Evolutionary conservation across 2,888 invertebrate genomes (phyloP), one percentile per base, ranked within the genome.

Genomic region (Strigamia crassipes): DNA sequence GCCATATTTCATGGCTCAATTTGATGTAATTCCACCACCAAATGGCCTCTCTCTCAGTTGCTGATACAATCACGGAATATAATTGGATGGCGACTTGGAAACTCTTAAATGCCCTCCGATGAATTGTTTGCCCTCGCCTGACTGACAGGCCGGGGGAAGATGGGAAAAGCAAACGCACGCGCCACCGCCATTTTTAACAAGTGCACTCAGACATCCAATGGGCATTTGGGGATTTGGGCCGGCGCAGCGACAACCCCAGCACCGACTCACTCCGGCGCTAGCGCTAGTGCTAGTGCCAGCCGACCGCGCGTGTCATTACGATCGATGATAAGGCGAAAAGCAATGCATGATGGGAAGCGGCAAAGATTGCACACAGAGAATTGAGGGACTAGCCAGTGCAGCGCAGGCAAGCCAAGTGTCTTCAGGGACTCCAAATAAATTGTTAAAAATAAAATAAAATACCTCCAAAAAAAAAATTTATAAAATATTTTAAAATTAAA

Each of bases 61-160:
- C 82, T 82, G 83, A 83, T 83, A 83, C 83, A 83, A 83, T 83
- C 83, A 82, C 83, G 31, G 83, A 82, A 83, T 83, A 82, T 83
- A 83, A 83, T 83, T 83, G 83, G 83, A 83, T 83, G 82, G 83
- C 82, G 82, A 82, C 82, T 83, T 77, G 80, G 82, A 83, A 83
- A 83, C 81, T 82, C 83, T 83, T 82, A 81, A 83, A 82, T 77
- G 83, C 83, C 82, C 83, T 83, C 83, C 82, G 79, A 83, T 83
- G 83, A 83, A 83, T 83, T 83, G 82, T 82, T 82, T 81, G 83
- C 81, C 79, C 80, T 79, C 80, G 81, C 46, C 79, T 83, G 83
- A 83, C 82, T 83, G 83, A 83, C 83, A 83, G 83, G 41, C 51
- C 46, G 56, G 80, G 46, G 31, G 31, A 81, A 66, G 42, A 81